phyloP scores from a whole-genome alignment of 2,888 invertebrate species.

The Apocheima hispidaria region DNA sequence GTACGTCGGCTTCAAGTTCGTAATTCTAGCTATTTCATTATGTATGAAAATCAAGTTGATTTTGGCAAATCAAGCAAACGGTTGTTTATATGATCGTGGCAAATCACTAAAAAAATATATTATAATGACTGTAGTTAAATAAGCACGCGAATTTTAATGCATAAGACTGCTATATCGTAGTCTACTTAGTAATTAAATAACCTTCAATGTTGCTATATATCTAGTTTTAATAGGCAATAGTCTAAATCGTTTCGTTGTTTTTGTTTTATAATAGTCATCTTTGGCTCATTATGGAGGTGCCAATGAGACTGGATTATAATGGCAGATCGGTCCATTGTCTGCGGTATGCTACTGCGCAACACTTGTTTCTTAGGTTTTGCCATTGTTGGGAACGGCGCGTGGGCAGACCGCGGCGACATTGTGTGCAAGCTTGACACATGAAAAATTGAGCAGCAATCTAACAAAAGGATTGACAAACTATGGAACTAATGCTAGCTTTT shows the following conservation, averaged over 20 bases:
- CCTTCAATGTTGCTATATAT: constrained; percentile 52
- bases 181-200: constrained; percentile 45
- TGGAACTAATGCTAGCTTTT: constrained; percentile 2
- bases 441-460: constrained; percentile 39
- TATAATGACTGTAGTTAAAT: neutral
- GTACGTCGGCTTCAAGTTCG: constrained; percentile 13
- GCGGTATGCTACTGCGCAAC: constrained; percentile 74
- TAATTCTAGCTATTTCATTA: too few species aligned
- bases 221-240: constrained; percentile 56
- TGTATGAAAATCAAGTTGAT: neutral
- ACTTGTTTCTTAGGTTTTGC: constrained; percentile 58
- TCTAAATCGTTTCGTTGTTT: constrained; percentile 67
- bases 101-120: neutral
- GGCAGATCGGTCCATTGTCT: constrained; percentile 73
- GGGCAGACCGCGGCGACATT: constrained; percentile 62
- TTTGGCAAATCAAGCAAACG: neutral
- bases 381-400: constrained; percentile 66
- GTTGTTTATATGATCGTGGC: neutral
- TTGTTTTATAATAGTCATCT: constrained; percentile 66
- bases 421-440: constrained; percentile 42
- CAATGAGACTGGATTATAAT: constrained; percentile 61
- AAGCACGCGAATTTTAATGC: neutral
- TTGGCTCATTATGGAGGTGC: constrained; percentile 57
- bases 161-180: neutral
- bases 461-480: constrained; percentile 28